Base-by-base conservation (phyloP, 2,797 vertebrate genomes). In the Luscinia megarhynchos region DNA sequence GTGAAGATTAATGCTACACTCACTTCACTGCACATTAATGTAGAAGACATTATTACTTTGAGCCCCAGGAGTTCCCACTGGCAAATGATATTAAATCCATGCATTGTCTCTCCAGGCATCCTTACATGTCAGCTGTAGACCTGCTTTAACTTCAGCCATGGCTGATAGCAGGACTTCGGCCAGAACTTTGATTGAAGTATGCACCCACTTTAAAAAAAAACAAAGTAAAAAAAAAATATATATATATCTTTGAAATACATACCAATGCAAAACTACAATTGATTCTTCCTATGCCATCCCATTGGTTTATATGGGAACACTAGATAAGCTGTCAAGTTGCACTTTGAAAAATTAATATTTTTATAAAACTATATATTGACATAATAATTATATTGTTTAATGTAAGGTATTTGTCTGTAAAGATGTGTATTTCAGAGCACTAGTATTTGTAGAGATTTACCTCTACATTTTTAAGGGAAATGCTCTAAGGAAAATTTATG, bases 1-100 rank as follows among this genome's bases (percentile, higher is more conserved):
- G 38, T 89, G 88, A 97, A 96, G 95, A 97, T 96, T 94, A 96
- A 96, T 95, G 79, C 45, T 84, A 68, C 53, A 51, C 74, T 96
- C 85, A 92, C 81, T 96, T 96, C 82, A 94, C 58, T 94, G 81
- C 67, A 97, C 95, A 95, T 94, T 96, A 95, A 95, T 58, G 82
- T 66, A 84, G 64, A 96, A 95, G 89, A 89, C 45, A 75, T 92
- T 93, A 96, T 97, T 97, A 95, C 66, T 93, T 64, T 80, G 78
- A 96, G 91, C 85, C 93, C 75, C 75, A 94, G 82, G 67, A 97
- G 95, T 92, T 94, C 92, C 94, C 94, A 73, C 75, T 63, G 74
- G 94, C 84, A 94, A 95, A 95, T 0, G 2, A 53, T 81, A 89
- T 96, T 97, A 96, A 95, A 97, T 61, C 57, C 75, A 92, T 75